phyloP scores from a whole-genome alignment of 2,888 invertebrate genomes.

The Trachelus tabidus region DNA sequence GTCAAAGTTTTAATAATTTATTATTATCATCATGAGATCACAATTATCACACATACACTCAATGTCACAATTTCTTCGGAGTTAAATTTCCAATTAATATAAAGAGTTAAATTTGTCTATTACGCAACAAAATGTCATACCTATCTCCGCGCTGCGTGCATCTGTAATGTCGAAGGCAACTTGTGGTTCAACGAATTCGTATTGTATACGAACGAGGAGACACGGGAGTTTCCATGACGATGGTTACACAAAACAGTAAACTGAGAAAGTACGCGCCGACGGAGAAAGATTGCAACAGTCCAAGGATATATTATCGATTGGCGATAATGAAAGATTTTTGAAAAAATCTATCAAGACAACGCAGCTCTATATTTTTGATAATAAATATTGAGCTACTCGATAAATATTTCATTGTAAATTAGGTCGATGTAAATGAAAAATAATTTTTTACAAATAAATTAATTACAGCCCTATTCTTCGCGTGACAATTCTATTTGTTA shows the following conservation, averaged over 20 bases:
- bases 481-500: not conserved
- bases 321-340: not conserved
- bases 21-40: not conserved
- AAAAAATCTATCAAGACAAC: too few species aligned
- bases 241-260: not conserved
- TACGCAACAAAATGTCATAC: not conserved
- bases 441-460: too few species aligned
- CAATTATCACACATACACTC: not conserved
- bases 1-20: not conserved
- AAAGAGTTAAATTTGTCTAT: not conserved
- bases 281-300: not conserved
- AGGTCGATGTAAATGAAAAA: not conserved
- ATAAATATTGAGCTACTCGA: too few species aligned
- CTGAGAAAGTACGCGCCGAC: not conserved
- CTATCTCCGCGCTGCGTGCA: not conserved
- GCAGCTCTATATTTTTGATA: too few species aligned
- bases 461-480: not conserved
- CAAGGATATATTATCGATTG: not conserved
- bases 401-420: too few species aligned
- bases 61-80: not conserved
- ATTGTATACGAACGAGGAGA: not conserved
- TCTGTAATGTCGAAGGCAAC: not conserved
- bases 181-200: not conserved
- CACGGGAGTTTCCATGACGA: slow-evolving; percentile 3
- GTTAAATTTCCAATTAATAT: not conserved